Base-by-base conservation (phyloP, 2,888 invertebrate genomes). In the Heteropelma amictum region DNA sequence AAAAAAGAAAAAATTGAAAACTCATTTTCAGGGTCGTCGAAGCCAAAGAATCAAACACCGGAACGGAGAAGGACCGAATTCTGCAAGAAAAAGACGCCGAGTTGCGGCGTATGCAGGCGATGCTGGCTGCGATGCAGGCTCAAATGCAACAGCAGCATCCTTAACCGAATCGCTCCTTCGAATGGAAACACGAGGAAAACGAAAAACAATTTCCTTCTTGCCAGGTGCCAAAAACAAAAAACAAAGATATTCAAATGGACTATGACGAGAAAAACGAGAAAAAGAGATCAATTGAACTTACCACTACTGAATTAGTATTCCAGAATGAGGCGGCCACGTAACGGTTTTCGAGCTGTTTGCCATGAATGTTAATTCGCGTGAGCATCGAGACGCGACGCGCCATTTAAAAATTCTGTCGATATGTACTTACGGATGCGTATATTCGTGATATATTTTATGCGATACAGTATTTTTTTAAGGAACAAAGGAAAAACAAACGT, bases 111-210 rank as follows among this genome's bases (percentile, higher is more conserved):
- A 98, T 98, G 98, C 97, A 98, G 87, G 98, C 98, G 89, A 96
- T 97, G 94, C 89, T 98, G 84, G 95, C 95, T 33, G 96, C 96
- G 86, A 98, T 98, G 97, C 97, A 98, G 90, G 96, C 97, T 0
- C 97, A 98, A 91, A 97, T 98, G 92, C 93, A 94, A 86, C 91
- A 94, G 84, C 93, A 93, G 83, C 88, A 89, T 73, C 87, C 86
- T 53, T 89, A 85, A 82, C 72, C 72, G 28, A 74, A 51, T 33
- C 26, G 38, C 26, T 4, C n/a, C 61, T 42, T 23, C 40, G 49
- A 14, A 21, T 70, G 47, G 74, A 47, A 61, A 61, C 65, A 67
- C 65, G 60, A 49, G 73, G 58, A 54, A 67, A 70, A 26, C n/a
- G 70, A 78, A 61, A 10, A 33, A 28, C 14, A 38, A 17, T 35